phyloP scores from a whole-genome alignment of 2,113 vertebrate species.

The Sinocyclocheilus maitianheensis region DNA sequence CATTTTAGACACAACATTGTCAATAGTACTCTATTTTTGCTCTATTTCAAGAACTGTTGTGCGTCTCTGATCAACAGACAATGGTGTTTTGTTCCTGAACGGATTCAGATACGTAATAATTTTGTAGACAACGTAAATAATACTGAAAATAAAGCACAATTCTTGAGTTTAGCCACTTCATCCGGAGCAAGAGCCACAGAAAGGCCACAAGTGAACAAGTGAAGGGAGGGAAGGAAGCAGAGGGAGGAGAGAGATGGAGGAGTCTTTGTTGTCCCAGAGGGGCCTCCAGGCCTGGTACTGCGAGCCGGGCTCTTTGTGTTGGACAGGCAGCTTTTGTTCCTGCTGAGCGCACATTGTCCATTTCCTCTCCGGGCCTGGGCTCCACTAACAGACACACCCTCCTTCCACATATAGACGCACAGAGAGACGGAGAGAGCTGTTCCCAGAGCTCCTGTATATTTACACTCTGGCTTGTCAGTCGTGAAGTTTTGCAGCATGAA shows the following conservation, averaged over 20 bases:
- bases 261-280: conserved; percentile 35
- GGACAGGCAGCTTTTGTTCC: conserved; percentile 68
- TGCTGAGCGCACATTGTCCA: conserved; percentile 69
- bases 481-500: background rate
- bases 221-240: conserved; percentile 19
- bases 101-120: background rate
- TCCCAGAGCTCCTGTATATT: background rate
- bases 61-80: background rate
- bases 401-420: background rate
- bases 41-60: too few species aligned
- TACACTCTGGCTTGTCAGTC: background rate
- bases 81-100: background rate
- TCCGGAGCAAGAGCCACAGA: conserved; percentile 15
- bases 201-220: background rate
- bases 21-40: background rate
- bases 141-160: background rate
- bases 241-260: conserved; percentile 7
- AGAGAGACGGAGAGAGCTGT: background rate
- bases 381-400: conserved; percentile 56
- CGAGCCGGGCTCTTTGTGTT: conserved; percentile 64
- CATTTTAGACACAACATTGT: background rate
- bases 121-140: background rate
- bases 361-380: conserved; percentile 68
- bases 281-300: conserved; percentile 65
- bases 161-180: background rate